phyloP scores from a whole-genome alignment of 2,113 vertebrate genomes.

The Dicentrarchus labrax region DNA sequence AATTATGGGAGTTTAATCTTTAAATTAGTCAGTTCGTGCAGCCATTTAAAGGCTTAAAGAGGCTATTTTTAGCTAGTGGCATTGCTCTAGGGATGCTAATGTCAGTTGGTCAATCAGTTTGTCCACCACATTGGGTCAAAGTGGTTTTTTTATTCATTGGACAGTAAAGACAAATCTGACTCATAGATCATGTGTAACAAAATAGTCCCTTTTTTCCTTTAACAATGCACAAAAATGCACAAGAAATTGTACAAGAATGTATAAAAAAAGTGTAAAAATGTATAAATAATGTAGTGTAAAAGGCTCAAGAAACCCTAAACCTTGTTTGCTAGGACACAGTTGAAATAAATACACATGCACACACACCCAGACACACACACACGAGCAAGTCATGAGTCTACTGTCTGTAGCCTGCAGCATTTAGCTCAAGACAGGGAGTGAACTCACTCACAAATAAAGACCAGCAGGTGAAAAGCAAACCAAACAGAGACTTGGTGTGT shows the following conservation, averaged over 20 bases:
- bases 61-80: not conserved
- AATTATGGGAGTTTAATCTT: not conserved
- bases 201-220: no score
- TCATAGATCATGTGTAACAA: no score
- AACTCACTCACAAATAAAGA: slow-evolving; percentile 57
- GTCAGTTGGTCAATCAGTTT: not conserved
- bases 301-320: not conserved
- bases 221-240: no score
- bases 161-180: not conserved
- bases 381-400: slow-evolving; percentile 15
- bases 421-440: slow-evolving; percentile 19
- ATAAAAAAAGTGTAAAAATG: not conserved
- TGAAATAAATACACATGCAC: slow-evolving; percentile 26
- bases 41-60: not conserved
- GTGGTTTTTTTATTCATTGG: not conserved
- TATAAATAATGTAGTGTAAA: no score
- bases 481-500: slow-evolving; percentile 53
- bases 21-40: not conserved
- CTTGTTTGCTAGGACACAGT: not conserved
- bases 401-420: slow-evolving; percentile 30
- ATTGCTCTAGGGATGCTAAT: not conserved
- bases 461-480: slow-evolving; percentile 38
- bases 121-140: not conserved
- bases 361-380: slow-evolving; percentile 11
- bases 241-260: not conserved